These are phyloP conservation scores for Crenuchus spilurus DNA, from an alignment of 2,797 vertebrate species.

Conservation along the genomic window DNA sequence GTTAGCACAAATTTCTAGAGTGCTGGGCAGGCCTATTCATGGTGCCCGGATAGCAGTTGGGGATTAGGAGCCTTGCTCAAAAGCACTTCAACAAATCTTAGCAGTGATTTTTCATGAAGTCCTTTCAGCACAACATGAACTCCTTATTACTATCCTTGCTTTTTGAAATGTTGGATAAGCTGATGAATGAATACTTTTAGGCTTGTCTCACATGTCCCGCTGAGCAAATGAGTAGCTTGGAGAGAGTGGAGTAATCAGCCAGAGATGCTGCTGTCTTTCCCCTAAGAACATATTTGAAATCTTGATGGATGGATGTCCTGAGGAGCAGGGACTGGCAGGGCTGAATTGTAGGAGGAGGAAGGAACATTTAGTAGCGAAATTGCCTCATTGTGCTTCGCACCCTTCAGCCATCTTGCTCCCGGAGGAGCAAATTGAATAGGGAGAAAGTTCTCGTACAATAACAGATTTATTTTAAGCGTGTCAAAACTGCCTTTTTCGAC, in stretches of 20 bases:
- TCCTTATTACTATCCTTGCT: too few relatives aligned
- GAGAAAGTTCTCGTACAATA: constrained; percentile 7
- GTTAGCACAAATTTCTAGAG: too few relatives aligned
- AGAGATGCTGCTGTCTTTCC: not conserved
- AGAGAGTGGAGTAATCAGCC: not conserved
- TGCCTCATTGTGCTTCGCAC: constrained; percentile 18
- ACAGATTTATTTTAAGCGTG: constrained; percentile 26
- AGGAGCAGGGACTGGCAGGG: constrained; percentile 3
- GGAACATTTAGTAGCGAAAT: constrained; percentile 34
- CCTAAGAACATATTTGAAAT: constrained; percentile 11
- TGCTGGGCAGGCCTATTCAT: too few relatives aligned
- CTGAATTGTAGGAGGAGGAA: constrained; percentile 13
- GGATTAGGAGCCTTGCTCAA: too few relatives aligned
- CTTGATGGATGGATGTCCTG: constrained; percentile 7
- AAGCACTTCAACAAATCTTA: too few relatives aligned
- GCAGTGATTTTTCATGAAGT: too few relatives aligned
- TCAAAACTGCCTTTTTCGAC: not conserved
- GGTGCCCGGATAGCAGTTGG: too few relatives aligned
- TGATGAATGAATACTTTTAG: not conserved
- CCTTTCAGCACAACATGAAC: too few relatives aligned
- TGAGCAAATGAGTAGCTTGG: not conserved
- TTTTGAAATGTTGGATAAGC: too few relatives aligned
- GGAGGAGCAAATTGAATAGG: constrained; percentile 1
- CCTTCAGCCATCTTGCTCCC: constrained; percentile 25
- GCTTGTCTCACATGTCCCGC: not conserved